Evolutionary conservation across 1,140 invertebrate species (phyloP).

Genomic region (Anthonomus grandis): DNA sequence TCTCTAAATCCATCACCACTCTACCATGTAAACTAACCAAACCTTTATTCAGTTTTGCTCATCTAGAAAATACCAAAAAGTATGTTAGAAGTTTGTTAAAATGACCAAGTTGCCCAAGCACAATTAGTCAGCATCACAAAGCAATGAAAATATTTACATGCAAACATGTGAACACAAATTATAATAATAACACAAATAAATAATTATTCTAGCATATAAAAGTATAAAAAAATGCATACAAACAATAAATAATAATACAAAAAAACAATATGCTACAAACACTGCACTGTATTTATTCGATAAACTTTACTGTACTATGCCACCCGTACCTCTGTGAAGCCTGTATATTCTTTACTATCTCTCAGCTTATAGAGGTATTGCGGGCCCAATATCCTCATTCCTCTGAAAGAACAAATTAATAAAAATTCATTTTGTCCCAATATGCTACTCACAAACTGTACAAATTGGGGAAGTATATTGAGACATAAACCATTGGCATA

Average conservation of each 20-base stretch:
- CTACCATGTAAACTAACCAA: too few relatives aligned
- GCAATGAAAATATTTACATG: too few relatives aligned
- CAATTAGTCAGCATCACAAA: too few relatives aligned
- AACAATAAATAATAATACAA: background rate
- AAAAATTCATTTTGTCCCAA: slow-evolving; percentile 1
- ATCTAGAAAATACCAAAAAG: too few relatives aligned
- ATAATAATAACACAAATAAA: too few relatives aligned
- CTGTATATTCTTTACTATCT: slow-evolving; percentile 38
- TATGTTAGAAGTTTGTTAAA: too few relatives aligned
- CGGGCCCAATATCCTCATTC: slow-evolving; percentile 45
- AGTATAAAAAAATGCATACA: background rate
- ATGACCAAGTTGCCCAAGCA: too few relatives aligned
- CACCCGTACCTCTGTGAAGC: slow-evolving; percentile 32
- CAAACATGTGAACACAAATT: too few relatives aligned
- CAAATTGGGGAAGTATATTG: slow-evolving; percentile 63
- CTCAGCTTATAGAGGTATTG: slow-evolving; percentile 41
- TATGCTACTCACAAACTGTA: slow-evolving; percentile 53
- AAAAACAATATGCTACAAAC: background rate
- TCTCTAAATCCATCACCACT: too few relatives aligned
- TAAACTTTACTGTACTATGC: background rate
- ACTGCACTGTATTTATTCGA: too few relatives aligned
- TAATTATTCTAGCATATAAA: background rate
- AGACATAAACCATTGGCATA: slow-evolving; percentile 61
- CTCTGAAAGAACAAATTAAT: slow-evolving; percentile 43
- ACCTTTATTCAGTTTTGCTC: too few relatives aligned